These are phyloP conservation scores for Phylloscopus trochiloides DNA, from an alignment of 2,113 vertebrate genomes.

Conservation along the genomic window DNA sequence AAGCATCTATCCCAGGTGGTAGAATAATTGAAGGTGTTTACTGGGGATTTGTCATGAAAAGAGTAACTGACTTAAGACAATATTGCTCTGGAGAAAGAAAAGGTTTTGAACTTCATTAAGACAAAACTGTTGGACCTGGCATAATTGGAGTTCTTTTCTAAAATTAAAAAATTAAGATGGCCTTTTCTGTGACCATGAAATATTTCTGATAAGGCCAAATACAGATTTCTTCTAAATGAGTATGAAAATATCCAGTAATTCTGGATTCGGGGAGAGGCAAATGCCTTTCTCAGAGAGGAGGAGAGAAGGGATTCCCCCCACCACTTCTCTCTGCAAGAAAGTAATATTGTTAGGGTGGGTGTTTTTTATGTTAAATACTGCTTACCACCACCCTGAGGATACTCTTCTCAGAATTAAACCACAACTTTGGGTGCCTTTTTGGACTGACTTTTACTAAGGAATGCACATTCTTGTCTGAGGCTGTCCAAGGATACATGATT, in stretches of 20 bases:
- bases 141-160: background rate
- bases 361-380: background rate
- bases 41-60: conserved; percentile 12
- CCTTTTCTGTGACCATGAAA: background rate
- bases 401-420: background rate
- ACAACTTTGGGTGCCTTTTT: background rate
- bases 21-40: conserved; percentile 42
- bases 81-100: background rate
- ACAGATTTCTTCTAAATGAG: background rate
- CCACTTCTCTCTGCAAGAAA: background rate
- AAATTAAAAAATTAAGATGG: background rate
- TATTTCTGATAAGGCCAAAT: background rate
- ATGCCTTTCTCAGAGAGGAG: background rate
- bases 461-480: background rate
- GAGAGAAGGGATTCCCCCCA: background rate
- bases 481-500: background rate
- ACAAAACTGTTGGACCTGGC: background rate
- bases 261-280: background rate
- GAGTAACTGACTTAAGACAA: background rate
- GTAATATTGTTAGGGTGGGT: background rate
- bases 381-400: background rate
- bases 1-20: background rate
- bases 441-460: background rate
- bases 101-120: background rate
- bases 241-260: background rate